These are phyloP conservation scores for Strix aluco DNA, from an alignment of 2,113 vertebrate species.

Conservation along the genomic window DNA sequence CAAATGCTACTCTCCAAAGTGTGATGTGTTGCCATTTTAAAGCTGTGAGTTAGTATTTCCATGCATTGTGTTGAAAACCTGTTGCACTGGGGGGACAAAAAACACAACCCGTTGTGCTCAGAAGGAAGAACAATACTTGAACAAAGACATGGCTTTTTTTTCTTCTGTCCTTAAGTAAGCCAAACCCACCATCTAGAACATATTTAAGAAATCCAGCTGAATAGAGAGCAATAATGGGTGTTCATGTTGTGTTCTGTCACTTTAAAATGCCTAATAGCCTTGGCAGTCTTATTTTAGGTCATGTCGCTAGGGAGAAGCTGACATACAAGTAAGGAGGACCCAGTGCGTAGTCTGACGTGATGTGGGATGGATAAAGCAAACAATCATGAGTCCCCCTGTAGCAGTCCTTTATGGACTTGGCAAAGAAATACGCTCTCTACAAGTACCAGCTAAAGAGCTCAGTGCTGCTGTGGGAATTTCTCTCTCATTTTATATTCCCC, in stretches of 20 bases:
- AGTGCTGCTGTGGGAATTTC: neutral
- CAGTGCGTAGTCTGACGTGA: accelerated
- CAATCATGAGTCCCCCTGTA: neutral
- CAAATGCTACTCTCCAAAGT: neutral
- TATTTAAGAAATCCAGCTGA: neutral
- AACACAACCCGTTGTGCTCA: neutral
- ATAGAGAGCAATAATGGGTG: neutral
- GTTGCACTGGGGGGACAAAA: neutral
- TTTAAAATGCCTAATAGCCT: neutral
- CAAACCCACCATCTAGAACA: neutral
- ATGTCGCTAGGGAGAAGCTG: neutral
- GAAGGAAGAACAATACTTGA: slow-evolving; percentile 28
- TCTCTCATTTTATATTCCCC: neutral
- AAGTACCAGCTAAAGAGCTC: neutral
- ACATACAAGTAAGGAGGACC: neutral
- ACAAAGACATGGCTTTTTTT: neutral
- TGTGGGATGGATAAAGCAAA: neutral
- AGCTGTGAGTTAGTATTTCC: slow-evolving; percentile 2
- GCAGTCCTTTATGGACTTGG: neutral
- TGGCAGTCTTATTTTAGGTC: neutral
- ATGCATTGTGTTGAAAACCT: neutral
- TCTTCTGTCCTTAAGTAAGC: neutral
- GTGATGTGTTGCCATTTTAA: neutral
- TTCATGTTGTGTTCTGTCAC: neutral
- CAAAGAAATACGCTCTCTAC: neutral